Conservation (phyloP, 2,797 vertebrate species). For the Calcarius lapponicus region DNA sequence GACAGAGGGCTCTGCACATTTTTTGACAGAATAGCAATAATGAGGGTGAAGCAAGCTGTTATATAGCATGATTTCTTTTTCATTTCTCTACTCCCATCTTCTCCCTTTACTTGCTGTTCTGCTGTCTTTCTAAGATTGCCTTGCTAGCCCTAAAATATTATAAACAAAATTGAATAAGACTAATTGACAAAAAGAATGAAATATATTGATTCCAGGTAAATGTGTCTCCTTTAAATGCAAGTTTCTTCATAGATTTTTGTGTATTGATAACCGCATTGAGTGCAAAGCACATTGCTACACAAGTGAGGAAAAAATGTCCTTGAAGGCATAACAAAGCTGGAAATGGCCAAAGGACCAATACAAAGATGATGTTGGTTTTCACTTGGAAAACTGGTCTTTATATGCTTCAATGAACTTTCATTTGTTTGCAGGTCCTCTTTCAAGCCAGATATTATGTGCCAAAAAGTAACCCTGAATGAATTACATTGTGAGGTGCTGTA, state of each 20-base stretch:
- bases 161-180: background rate
- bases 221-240: background rate
- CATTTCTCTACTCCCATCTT: background rate
- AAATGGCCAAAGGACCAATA: background rate
- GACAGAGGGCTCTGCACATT: background rate
- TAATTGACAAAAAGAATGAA: background rate
- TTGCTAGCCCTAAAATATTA: background rate
- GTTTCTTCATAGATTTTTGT: background rate
- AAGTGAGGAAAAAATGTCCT: background rate
- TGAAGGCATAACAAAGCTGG: background rate
- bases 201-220: background rate
- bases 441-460: background rate
- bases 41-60: background rate
- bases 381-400: background rate
- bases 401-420: background rate
- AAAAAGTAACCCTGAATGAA: slow-evolving; percentile 19
- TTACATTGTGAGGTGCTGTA: background rate
- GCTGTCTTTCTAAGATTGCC: background rate
- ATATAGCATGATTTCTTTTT: background rate
- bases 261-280: background rate
- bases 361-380: background rate
- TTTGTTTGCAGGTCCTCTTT: slow-evolving; percentile 1
- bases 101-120: background rate
- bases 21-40: slow-evolving; percentile 31
- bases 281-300: background rate